Evolutionary conservation across 1,140 invertebrate genomes (phyloP).

Genomic region (Musca vetustissima): DNA sequence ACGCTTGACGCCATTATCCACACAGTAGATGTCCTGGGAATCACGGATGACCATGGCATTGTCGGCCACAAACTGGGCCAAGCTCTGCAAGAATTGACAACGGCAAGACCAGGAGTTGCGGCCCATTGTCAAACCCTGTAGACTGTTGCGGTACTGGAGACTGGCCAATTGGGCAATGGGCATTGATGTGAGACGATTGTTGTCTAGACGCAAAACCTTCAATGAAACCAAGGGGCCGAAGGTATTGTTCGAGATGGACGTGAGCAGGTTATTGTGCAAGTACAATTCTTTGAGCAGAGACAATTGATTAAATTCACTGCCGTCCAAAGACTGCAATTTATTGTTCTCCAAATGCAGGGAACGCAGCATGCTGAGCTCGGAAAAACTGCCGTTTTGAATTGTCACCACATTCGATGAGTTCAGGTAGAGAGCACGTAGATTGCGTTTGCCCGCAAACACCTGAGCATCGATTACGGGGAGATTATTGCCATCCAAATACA

Average conservation of each 20-base stretch:
- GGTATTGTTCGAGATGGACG: conserved; percentile 76
- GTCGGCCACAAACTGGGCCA: conserved; percentile 80
- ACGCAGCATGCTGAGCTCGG: conserved; percentile 74
- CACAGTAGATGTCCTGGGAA: conserved; percentile 75
- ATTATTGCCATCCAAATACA: conserved; percentile 86
- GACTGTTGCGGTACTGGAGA: conserved; percentile 52
- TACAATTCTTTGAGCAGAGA: conserved; percentile 79
- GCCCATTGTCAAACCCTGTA: conserved; percentile 75
- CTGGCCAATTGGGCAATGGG: conserved; percentile 41
- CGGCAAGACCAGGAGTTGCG: conserved; percentile 88
- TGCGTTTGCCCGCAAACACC: conserved; percentile 82
- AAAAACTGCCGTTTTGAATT: conserved; percentile 86
- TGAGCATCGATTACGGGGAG: conserved; percentile 77
- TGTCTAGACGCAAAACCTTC: conserved; percentile 79
- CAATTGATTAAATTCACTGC: conserved; percentile 82
- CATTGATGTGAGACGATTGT: conserved; percentile 73
- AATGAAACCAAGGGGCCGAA: conserved; percentile 74
- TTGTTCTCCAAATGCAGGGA: conserved; percentile 85
- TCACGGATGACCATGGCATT: conserved; percentile 79
- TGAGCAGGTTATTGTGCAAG: conserved; percentile 81
- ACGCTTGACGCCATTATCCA: conserved; percentile 73
- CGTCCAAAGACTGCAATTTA: conserved; percentile 70
- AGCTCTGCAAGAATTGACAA: conserved; percentile 83
- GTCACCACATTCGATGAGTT: conserved; percentile 78
- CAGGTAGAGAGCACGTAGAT: conserved; percentile 77